Conservation (phyloP, 2,888 invertebrate genomes). For the Calameuta idolon region DNA sequence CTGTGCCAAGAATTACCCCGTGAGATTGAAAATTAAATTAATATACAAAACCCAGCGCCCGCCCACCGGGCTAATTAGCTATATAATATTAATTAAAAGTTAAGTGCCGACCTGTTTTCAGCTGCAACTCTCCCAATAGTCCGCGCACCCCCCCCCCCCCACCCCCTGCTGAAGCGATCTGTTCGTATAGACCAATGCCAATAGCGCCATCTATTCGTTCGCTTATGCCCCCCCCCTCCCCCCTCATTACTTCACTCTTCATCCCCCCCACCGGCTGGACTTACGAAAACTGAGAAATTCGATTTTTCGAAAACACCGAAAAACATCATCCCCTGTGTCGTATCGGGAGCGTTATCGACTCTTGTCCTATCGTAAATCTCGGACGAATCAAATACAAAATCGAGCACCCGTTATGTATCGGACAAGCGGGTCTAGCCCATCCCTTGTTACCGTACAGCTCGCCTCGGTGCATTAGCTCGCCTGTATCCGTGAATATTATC, state of each 20-base stretch:
- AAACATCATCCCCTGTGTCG: background rate
- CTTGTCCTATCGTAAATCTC: background rate
- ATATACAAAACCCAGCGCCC: constrained; percentile 62
- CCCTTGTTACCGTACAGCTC: constrained; percentile 31
- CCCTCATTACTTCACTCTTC: background rate
- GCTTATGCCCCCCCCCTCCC: background rate
- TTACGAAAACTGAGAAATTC: background rate
- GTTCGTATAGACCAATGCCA: background rate
- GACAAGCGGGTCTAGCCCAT: background rate
- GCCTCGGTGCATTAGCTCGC: constrained; percentile 64
- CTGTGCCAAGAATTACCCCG: constrained; percentile 67
- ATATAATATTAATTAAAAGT: constrained; percentile 68
- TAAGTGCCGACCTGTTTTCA: constrained; percentile 58
- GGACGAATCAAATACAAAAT: background rate
- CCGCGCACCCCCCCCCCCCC: too few relatives aligned
- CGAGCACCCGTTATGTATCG: background rate
- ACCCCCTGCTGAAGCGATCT: background rate
- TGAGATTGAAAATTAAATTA: constrained; percentile 68
- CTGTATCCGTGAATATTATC: constrained; percentile 65
- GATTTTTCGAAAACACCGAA: background rate
- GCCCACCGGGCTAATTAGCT: constrained; percentile 62
- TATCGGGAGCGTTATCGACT: background rate
- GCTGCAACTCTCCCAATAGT: constrained; percentile 33
- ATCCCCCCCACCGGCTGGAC: background rate
- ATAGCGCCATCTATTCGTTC: background rate